Evolutionary conservation across 2,888 invertebrate genomes (phyloP), one percentile per base, ranked within the genome.

Genomic region (Melanostoma mellinum): DNA sequence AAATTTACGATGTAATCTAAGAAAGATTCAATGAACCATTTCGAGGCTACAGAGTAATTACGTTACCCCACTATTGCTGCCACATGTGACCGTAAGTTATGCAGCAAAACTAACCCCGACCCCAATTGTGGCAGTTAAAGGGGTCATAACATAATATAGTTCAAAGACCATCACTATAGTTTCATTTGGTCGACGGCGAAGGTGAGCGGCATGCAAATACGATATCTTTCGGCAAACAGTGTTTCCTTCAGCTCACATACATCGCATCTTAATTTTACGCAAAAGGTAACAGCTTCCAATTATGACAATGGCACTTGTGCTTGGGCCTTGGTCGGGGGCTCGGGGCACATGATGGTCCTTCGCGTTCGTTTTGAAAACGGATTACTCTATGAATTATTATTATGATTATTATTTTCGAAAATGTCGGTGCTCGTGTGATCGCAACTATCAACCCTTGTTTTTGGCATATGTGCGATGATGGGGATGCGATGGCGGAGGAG

Each of bases 271-370:
- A 79, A 84, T 79, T 84, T 65, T 48, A 74, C 74, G 71, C 50
- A 63, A 56, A 78, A 79, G 79, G 84, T 75, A 84, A 84, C 84
- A 84, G 84, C 84, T 84, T 84, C 84, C 84, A 79, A 79, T 84
- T 84, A 84, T 79, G 78, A 84, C 65, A 55, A 58, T 67, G 65
- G 58, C 60, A 74, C 55, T 61, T 44, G 63, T 44, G 63, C 46
- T 63, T 48, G 67, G 67, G 55, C 46, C 67, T 53, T 38, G 56
- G 44, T 42, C 3, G 42, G 36, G 8, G 69, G 50, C 10, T 38
- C 50, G 65, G 65, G 36, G 2, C 42, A 32, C 30, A 46, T 48
- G 36, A 63, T 6, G 50, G 50, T 50, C n/a, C 6, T 50, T n/a
- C 35, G 32, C 63, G 6, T 20, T 48, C 68, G 69, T 44, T 74